Base-by-base conservation (phyloP, 1,140 invertebrate genomes). In the Amphibalanus amphitrite region DNA sequence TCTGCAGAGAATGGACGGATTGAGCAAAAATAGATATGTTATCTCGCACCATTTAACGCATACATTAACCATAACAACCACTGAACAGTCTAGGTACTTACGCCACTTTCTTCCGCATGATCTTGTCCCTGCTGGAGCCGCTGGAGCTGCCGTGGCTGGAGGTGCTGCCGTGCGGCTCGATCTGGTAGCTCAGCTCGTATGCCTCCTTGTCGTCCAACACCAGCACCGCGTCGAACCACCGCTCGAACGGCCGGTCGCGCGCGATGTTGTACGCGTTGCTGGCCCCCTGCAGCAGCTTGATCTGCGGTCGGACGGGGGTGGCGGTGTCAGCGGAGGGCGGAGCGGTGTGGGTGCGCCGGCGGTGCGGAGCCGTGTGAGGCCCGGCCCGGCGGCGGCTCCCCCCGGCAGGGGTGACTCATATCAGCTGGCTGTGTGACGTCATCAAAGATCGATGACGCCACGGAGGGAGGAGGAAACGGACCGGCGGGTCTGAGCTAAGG, bases 251-350 rank as follows among this genome's bases (percentile, higher is more conserved):
- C 0, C 87, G 81, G 80, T 97, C 93, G 69, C 86, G 84, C 28
- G 85, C 85, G 73, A 99, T 87, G 77, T 91, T 88, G 78, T 99
- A 99, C 1, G 94, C 93, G 79, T 97, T 95, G 0, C 96, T 95
- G n/a, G 97, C 93, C 20, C 93, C 93, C 82, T 99, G 97, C 10
- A 98, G 83, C 70, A 99, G 82, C 80, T 96, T 92, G 69, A 99
- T 95, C 81, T 92, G 77, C 65, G 13, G 47, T 38, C 4, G 47
- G 3, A 20, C 47, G 13, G 17, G 17, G 10, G 47, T 1, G 1
- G 47, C 10, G 47, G 47, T 17, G 47, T 59, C 47, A 59, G 47
- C 1, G 47, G 33, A 38, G 33, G 33, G 4, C 15, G 33, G 4
- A 38, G 33, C 33, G 33, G 15, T 38, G 33, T 15, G 15, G 33